phyloP scores from a whole-genome alignment of 1,140 invertebrate species.

The Orussus abietinus region DNA sequence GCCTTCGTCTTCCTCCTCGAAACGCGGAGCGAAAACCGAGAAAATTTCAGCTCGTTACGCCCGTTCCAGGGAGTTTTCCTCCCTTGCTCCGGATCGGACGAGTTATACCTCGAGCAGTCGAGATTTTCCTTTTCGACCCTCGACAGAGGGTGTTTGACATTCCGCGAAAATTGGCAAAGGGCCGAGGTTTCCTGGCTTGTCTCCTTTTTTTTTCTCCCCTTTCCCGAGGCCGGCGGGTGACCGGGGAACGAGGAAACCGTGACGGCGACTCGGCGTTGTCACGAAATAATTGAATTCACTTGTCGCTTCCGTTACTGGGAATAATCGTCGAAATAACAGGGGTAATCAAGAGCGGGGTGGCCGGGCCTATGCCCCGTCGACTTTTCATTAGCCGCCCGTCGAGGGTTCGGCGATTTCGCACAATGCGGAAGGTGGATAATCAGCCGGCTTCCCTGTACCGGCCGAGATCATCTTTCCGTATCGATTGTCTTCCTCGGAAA shows the following conservation, averaged over 20 bases:
- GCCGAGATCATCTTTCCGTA: background rate
- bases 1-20: too few species aligned
- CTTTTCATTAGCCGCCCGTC: constrained; percentile 23
- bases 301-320: constrained; percentile 11
- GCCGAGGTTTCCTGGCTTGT: background rate
- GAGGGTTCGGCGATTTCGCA: constrained; percentile 18
- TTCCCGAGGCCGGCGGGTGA: too few species aligned
- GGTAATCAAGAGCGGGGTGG: constrained; percentile 16
- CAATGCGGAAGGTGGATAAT: constrained; percentile 24
- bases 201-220: too few species aligned
- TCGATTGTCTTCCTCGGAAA: constrained; percentile 3
- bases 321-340: constrained; percentile 9
- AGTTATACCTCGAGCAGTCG: too few species aligned
- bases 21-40: too few species aligned
- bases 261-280: too few species aligned
- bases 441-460: constrained; percentile 7
- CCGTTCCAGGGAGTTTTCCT: too few species aligned
- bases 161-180: background rate
- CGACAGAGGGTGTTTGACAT: too few species aligned
- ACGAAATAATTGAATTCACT: constrained; percentile 15
- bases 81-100: too few species aligned
- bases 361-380: constrained; percentile 10
- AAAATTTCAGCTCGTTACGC: too few species aligned
- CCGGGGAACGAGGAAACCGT: too few species aligned
- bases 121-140: too few species aligned